phyloP scores from a whole-genome alignment of 2,113 vertebrate species.

The Megalops atlanticus region DNA sequence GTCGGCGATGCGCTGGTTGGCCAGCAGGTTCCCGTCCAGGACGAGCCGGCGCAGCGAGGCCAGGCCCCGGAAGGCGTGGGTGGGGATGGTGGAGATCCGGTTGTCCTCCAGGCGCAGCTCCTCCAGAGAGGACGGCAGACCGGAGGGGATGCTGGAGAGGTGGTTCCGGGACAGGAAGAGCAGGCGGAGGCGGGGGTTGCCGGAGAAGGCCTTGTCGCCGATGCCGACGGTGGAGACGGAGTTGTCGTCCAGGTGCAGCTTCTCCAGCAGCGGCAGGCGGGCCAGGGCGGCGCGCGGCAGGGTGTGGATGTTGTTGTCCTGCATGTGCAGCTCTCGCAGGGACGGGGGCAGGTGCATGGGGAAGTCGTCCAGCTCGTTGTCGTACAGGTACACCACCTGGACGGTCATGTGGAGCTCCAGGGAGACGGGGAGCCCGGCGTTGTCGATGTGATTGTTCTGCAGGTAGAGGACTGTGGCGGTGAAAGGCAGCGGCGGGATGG shows the following conservation, averaged over 20 bases:
- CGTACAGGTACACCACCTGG: conserved; percentile 89
- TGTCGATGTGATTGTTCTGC: conserved; percentile 93
- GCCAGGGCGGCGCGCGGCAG: conserved; percentile 80
- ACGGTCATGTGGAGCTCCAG: conserved; percentile 74
- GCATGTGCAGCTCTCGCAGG: conserved; percentile 87
- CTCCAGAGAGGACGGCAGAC: conserved; percentile 85
- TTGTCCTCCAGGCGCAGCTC: conserved; percentile 92
- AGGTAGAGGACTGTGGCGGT: conserved; percentile 89
- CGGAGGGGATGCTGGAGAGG: conserved; percentile 90
- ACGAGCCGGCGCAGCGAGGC: conserved; percentile 83
- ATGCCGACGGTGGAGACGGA: conserved; percentile 93
- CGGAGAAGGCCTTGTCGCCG: conserved; percentile 89
- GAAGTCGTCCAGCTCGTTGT: conserved; percentile 88
- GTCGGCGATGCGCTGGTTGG: conserved; percentile 91
- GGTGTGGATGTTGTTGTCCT: conserved; percentile 91
- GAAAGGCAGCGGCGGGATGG: conserved; percentile 82
- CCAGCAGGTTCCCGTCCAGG: conserved; percentile 91
- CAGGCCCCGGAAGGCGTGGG: conserved; percentile 88
- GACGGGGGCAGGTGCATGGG: conserved; percentile 83
- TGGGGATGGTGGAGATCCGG: conserved; percentile 91
- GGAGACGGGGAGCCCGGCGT: conserved; percentile 82
- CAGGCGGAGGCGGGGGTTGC: conserved; percentile 78
- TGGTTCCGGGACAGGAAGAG: conserved; percentile 92
- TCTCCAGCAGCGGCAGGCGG: conserved; percentile 85
- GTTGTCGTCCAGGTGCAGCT: conserved; percentile 92